Percentiles rank a stretch among this genome's conserved stretches.
These are phyloP conservation scores for Archivesica marissinica DNA, from an alignment of 1,140 invertebrate species.

Conservation along the genomic window DNA sequence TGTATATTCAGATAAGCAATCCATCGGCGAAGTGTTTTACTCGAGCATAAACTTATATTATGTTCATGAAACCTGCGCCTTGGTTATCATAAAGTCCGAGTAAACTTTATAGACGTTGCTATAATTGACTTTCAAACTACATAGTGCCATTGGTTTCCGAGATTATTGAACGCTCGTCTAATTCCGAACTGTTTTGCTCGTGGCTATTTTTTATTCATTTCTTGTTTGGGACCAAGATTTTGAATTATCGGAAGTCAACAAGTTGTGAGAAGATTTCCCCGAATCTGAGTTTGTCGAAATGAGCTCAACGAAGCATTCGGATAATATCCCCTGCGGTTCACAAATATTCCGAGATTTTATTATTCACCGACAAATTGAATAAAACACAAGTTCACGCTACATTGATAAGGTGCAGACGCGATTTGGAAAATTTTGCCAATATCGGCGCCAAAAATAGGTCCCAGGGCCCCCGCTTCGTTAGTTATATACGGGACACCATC, in stretches of 20 bases:
- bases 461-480: conserved; percentile 60
- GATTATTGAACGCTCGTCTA: not conserved
- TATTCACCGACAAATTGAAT: conserved; percentile 58
- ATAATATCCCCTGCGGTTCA: conserved; percentile 52
- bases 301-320: conserved; percentile 23
- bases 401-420: conserved; percentile 56
- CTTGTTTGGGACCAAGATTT: conserved; percentile 21
- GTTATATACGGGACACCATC: conserved; percentile 61
- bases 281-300: not conserved
- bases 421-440: conserved; percentile 60
- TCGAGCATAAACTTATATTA: too few species aligned
- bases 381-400: conserved; percentile 61
- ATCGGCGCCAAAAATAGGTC: conserved; percentile 58
- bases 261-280: not conserved
- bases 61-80: too few species aligned
- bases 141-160: too few species aligned
- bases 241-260: conserved; percentile 26
- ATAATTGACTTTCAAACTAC: too few species aligned
- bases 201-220: not conserved
- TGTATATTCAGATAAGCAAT: too few species aligned
- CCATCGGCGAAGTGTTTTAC: too few species aligned
- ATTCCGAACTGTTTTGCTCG: not conserved
- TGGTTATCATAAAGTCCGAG: too few species aligned
- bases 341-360: conserved; percentile 50
- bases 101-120: too few species aligned